Conservation (phyloP, 2,888 invertebrate species). For the Oligia latruncula region DNA sequence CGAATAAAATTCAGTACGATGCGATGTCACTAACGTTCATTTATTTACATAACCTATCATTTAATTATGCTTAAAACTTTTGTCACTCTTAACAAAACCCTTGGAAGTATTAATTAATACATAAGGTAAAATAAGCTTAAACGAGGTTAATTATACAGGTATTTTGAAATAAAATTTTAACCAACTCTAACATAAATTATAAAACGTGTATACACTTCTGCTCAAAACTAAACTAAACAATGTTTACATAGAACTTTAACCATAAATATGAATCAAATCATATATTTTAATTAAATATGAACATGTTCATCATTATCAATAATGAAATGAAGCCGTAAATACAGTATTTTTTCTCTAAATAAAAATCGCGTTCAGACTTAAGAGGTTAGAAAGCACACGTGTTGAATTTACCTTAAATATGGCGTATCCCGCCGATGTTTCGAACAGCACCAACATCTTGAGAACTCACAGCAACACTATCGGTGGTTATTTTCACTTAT, state of each 20-base stretch:
- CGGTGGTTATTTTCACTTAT: constrained; percentile 29
- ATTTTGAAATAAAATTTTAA: neutral
- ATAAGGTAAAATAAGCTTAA: neutral
- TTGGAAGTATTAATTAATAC: neutral
- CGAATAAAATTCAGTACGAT: constrained; percentile 1
- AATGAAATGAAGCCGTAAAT: neutral
- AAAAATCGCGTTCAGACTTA: constrained; percentile 8
- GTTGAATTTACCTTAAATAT: constrained; percentile 95
- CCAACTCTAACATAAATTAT: neutral
- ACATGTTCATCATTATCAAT: neutral
- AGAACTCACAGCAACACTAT: constrained; percentile 57
- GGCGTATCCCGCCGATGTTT: constrained; percentile 98
- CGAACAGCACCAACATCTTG: constrained; percentile 97
- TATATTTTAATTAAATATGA: too few relatives aligned
- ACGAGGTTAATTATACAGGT: neutral
- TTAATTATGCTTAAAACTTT: neutral
- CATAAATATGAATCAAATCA: constrained; percentile 8
- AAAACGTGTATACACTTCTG: constrained; percentile 38
- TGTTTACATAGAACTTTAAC: neutral
- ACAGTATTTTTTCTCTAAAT: constrained; percentile 19
- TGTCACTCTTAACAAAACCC: neutral
- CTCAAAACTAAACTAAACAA: neutral
- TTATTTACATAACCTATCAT: too few relatives aligned
- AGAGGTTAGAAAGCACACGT: constrained; percentile 84
- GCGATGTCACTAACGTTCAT: neutral